These are phyloP conservation scores for Caiman crocodilus DNA, from an alignment of 2,797 vertebrate species.

Conservation along the genomic window DNA sequence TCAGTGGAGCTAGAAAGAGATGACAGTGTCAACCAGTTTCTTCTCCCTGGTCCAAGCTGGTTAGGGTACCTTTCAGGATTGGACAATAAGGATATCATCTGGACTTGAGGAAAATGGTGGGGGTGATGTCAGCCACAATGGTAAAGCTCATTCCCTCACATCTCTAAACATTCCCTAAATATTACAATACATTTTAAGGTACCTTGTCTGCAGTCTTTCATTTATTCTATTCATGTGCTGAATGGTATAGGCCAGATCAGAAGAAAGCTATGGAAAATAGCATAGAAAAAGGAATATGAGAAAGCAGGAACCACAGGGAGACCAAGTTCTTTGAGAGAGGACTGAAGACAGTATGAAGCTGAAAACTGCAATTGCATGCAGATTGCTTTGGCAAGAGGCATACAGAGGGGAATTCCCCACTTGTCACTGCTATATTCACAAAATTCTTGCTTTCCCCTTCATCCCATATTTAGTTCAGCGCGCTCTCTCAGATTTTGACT, in stretches of 20 bases:
- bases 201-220: background rate
- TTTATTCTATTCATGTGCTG: background rate
- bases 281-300: slow-evolving; percentile 16
- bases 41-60: background rate
- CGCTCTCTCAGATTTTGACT: background rate
- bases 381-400: background rate
- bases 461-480: background rate
- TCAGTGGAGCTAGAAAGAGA: background rate
- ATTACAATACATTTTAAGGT: background rate
- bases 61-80: background rate
- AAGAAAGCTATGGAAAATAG: background rate
- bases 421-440: background rate
- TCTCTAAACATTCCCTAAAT: background rate
- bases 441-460: background rate
- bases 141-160: background rate
- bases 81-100: background rate
- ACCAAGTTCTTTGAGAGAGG: background rate
- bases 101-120: background rate
- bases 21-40: background rate
- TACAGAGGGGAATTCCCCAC: background rate
- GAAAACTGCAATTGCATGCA: background rate
- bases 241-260: background rate
- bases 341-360: background rate
- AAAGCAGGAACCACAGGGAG: background rate
- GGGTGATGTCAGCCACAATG: background rate